These are phyloP conservation scores for Haliclystus octoradiatus DNA, from an alignment of 30 jellyfish, hydroid and myxozoan species.

Conservation along the genomic window DNA sequence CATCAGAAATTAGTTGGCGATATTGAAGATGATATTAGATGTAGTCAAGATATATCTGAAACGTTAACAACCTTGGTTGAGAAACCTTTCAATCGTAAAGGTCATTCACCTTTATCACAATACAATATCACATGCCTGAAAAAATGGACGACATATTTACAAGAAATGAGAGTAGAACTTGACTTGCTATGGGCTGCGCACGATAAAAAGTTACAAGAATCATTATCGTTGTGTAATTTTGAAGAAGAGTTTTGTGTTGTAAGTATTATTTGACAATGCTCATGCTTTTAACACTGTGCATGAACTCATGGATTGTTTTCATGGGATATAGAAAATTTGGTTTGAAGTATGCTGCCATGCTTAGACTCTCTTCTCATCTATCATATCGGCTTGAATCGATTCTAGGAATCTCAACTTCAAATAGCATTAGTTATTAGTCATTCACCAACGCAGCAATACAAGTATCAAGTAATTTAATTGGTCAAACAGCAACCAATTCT, in stretches of 20 bases:
- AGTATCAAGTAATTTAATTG: no score
- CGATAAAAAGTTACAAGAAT: constrained; percentile 35
- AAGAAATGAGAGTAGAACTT: constrained; percentile 26
- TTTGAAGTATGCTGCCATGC: no score
- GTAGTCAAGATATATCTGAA: constrained; percentile 61
- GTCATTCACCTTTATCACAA: constrained; percentile 31
- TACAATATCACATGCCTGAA: constrained; percentile 50
- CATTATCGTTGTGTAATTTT: constrained; percentile 41
- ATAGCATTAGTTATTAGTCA: no score
- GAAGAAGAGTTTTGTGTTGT: constrained; percentile 50
- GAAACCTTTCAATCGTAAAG: constrained; percentile 46
- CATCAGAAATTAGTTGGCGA: constrained; percentile 58
- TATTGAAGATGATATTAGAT: constrained; percentile 49
- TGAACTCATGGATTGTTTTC: no score
- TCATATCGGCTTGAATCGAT: no score
- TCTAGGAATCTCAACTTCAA: no score
- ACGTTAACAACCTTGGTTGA: constrained; percentile 55
- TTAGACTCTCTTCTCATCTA: no score
- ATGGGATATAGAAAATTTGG: no score
- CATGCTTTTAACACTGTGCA: background rate
- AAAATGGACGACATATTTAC: constrained; percentile 43
- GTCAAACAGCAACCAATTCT: no score
- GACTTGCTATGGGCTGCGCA: constrained; percentile 47
- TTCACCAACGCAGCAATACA: no score
- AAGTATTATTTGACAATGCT: background rate